Percentiles rank a stretch among this genome's conserved stretches.
Conservation (phyloP, 2,797 vertebrate genomes). For the Protosalanx chinensis region DNA sequence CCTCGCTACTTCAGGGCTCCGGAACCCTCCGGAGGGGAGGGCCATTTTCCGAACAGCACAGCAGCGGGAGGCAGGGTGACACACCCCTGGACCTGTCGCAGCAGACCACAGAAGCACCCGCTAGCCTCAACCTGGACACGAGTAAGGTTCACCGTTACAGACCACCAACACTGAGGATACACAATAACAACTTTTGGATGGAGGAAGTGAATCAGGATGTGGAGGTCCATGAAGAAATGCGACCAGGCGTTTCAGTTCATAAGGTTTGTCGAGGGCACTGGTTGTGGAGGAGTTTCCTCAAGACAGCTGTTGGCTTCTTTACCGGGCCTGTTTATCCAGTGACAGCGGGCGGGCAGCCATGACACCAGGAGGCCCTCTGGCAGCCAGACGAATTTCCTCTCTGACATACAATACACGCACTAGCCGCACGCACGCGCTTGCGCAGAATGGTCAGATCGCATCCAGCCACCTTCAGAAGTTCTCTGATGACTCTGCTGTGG, state of each 20-base stretch:
- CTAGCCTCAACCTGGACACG: too few species aligned
- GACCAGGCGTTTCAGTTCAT: too few species aligned
- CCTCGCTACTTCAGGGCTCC: constrained; percentile 53
- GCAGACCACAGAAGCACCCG: too few species aligned
- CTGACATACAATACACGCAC: constrained; percentile 64
- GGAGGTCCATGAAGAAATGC: too few species aligned
- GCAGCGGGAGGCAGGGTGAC: too few species aligned
- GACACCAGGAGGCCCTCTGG: constrained; percentile 75
- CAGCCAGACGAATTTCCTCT: constrained; percentile 84
- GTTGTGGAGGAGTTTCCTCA: too few species aligned
- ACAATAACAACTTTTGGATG: constrained; percentile 21
- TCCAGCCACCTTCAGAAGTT: background rate
- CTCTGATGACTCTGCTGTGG: too few species aligned
- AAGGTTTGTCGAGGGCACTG: too few species aligned
- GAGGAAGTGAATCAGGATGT: constrained; percentile 49
- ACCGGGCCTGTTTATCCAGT: constrained; percentile 75
- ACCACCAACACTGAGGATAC: too few species aligned
- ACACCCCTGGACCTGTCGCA: too few species aligned
- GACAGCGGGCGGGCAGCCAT: constrained; percentile 74
- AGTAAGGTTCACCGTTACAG: too few species aligned
- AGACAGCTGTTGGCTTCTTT: constrained; percentile 67
- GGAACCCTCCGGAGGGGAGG: background rate
- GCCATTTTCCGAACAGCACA: background rate
- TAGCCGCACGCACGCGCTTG: background rate
- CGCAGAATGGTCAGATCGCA: constrained; percentile 55